phyloP scores from a whole-genome alignment of 2,113 vertebrate genomes.

The Anas platyrhynchos region DNA sequence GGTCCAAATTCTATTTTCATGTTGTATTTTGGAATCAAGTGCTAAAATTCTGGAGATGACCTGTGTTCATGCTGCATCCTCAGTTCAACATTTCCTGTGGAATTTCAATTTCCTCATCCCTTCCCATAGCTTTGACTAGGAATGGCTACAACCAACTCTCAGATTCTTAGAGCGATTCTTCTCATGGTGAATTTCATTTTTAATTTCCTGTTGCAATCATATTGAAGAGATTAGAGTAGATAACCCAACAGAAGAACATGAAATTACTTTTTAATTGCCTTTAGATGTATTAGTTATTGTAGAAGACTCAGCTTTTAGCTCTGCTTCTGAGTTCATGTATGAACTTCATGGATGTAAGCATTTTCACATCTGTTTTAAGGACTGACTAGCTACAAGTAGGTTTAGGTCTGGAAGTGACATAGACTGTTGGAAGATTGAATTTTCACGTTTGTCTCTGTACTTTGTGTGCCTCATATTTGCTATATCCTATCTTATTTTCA shows the following conservation, averaged over 20 bases:
- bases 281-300: not conserved
- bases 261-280: not conserved
- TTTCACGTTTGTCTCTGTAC: not conserved
- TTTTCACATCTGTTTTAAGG: not conserved
- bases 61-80: not conserved
- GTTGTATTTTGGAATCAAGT: not conserved
- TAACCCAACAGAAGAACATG: not conserved
- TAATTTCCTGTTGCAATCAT: not conserved
- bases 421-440: not conserved
- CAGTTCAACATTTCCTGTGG: not conserved
- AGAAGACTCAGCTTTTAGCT: not conserved
- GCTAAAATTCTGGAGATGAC: not conserved
- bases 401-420: not conserved
- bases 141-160: not conserved
- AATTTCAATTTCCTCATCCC: not conserved
- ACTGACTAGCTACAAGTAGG: not conserved
- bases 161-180: not conserved
- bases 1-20: not conserved
- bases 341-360: fast-evolving
- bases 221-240: not conserved
- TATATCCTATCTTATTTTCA: not conserved
- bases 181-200: not conserved
- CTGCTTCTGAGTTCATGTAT: not conserved
- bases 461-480: not conserved
- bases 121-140: not conserved